Conservation (phyloP, 2,113 vertebrate genomes). For the Pteruthius melanotis region DNA sequence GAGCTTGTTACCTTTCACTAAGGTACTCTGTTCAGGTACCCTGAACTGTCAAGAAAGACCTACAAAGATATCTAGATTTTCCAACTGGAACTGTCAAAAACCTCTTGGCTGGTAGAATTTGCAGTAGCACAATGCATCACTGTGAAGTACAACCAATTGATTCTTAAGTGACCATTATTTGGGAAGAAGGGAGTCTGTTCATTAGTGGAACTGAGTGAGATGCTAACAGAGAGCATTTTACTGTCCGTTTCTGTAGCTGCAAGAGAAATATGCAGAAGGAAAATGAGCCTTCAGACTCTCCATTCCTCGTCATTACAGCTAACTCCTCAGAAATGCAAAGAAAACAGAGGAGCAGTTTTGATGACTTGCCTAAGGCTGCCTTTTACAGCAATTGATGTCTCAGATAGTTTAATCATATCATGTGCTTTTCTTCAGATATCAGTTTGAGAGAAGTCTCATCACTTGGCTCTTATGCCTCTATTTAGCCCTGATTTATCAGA, state of each 20-base stretch:
- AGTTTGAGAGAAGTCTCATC: not conserved
- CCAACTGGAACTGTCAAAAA: not conserved
- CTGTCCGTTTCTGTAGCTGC: not conserved
- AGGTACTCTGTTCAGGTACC: not conserved
- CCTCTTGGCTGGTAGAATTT: not conserved
- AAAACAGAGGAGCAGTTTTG: not conserved
- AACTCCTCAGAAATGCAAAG: not conserved
- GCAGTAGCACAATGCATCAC: not conserved
- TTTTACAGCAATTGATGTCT: conserved; percentile 3
- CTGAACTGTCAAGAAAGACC: not conserved
- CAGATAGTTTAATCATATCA: not conserved
- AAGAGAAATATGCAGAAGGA: not conserved
- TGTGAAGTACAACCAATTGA: not conserved
- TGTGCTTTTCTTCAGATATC: not conserved
- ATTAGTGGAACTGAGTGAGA: conserved; percentile 5
- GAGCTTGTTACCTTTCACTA: not conserved
- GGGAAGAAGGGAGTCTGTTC: not conserved
- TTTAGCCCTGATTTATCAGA: conserved; percentile 15
- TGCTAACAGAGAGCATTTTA: not conserved
- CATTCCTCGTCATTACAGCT: not conserved
- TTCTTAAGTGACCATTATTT: conserved; percentile 7
- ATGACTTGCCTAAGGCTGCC: not conserved
- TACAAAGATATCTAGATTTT: not conserved
- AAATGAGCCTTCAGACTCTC: not conserved
- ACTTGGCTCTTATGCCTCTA: not conserved